These are phyloP conservation scores for Nemurella pictetii DNA, from an alignment of 2,888 invertebrate genomes.

Conservation along the genomic window DNA sequence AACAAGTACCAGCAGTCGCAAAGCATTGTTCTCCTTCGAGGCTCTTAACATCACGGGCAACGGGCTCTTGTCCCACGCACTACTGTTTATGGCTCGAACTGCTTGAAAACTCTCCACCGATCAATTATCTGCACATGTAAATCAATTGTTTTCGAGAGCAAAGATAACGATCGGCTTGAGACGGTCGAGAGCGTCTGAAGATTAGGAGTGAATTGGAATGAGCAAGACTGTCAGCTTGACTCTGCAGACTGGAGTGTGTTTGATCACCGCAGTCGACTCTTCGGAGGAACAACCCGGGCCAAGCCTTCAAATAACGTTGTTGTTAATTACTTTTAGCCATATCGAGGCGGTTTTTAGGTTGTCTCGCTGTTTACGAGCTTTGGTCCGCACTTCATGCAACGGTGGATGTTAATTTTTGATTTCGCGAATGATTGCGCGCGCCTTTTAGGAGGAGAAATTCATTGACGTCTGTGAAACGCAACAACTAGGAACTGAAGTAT, in stretches of 20 bases:
- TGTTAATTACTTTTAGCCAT: background rate
- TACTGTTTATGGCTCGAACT: background rate
- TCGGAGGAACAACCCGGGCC: too few relatives aligned
- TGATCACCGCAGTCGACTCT: background rate
- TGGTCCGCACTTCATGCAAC: background rate
- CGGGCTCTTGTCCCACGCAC: background rate
- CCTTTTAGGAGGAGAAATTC: background rate
- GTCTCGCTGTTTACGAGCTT: background rate
- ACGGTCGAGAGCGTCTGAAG: background rate
- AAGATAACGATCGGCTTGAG: background rate
- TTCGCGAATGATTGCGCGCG: background rate
- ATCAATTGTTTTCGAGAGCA: background rate
- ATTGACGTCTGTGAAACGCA: background rate
- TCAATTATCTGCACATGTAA: background rate
- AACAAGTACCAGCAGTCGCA: too few relatives aligned
- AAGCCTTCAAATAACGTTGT: background rate
- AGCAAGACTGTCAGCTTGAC: background rate
- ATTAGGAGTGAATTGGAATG: background rate
- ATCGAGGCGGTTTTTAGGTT: background rate
- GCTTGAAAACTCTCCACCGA: background rate
- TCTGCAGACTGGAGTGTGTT: background rate
- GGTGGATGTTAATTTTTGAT: background rate
- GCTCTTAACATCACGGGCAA: background rate
- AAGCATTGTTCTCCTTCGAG: background rate
- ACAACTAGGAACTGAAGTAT: background rate